Base-by-base conservation (phyloP, 2,888 invertebrate genomes). In the Kryphioiulus occultus region DNA sequence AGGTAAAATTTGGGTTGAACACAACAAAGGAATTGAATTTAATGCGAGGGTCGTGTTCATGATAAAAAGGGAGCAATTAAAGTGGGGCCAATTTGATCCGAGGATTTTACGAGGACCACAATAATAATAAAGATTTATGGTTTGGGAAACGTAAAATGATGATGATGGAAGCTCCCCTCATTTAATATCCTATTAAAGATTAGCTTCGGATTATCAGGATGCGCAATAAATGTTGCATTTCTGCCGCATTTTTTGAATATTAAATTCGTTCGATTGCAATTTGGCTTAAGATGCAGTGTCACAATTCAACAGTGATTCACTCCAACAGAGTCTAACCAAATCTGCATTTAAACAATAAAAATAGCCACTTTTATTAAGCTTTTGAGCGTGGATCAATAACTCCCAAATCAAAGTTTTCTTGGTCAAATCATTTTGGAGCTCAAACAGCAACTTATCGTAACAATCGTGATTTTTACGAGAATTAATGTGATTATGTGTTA, bases 101-200 rank as follows among this genome's bases (percentile, higher is more conserved):
- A 59, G n/a, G 59, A 19, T 59, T 59, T 59, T 59, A 59, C 59
- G 59, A 59, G 59, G 22, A 59, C 59, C 59, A 59, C 59, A 59
- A 59, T 59, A 59, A 59, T 59, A 59, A 59, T 59, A 59, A 59
- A 59, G 19, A 59, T 59, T 59, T 59, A 59, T 19, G n/a, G 59
- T 59, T 59, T 59, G n/a, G 59, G n/a, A 59, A 59, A 59, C 59
- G 22, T 59, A 59, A 59, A n/a, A 59, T 19, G 19, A 59, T n/a
- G 59, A 59, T 59, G 4, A 59, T 59, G n/a, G 9, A 59, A n/a
- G 19, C n/a, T 59, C 22, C 59, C 59, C 59, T 59, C 22, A 59
- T 59, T 59, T 59, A 59, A 59, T 59, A 59, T 59, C 59, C 59
- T n/a, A 59, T 17, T 59, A 59, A 59, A 59, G 59, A 59, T 59